Base-by-base conservation (phyloP, 2,797 vertebrate species). In the Danio aesculapii region DNA sequence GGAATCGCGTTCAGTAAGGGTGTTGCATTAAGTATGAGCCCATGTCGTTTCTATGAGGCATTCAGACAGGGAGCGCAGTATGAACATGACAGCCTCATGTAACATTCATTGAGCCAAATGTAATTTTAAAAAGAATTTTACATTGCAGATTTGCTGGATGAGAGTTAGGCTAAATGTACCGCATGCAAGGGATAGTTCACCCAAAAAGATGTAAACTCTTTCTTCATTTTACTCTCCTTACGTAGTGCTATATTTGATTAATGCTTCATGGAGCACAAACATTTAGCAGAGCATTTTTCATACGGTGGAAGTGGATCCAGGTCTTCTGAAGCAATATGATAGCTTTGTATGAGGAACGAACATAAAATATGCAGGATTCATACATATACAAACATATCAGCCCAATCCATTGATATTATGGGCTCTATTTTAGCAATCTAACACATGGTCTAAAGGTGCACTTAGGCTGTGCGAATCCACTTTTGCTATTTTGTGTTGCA, bases 21-120 rank as follows among this genome's bases (percentile, higher is more conserved):
- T 63, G 57, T 66, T 79, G 64, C 73, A 67, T 83, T 74, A 69
- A 79, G 71, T 53, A 73, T 39, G 50, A 63, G 39, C 46, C 13
- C 19, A 52, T 81, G 77, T 79, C 81, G 68, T 77, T 72, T 78
- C 62, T 52, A 75, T 76, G n/a, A 81, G 16, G 55, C 47, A 44
- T 79, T 81, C 58, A 44, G 50, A 81, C 30, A 21, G 39, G 76
- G 53, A 75, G 70, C n/a, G 58, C 49, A 16, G 74, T 55, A 21
- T 62, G 59, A 57, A 49, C 44, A 81, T 69, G 57, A 72, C 71
- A 53, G 74, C 30, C 30, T 69, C 81, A 77, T 81, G 46, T 67
- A 81, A 66, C 67, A 59, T 83, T 81, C 55, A 14, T 68, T 17
- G 57, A 17, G 16, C 47, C 11, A 57, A 64, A 30, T 66, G 66